Evolutionary conservation across 2,797 vertebrate genomes (phyloP).

Genomic region (Sparus aurata): DNA sequence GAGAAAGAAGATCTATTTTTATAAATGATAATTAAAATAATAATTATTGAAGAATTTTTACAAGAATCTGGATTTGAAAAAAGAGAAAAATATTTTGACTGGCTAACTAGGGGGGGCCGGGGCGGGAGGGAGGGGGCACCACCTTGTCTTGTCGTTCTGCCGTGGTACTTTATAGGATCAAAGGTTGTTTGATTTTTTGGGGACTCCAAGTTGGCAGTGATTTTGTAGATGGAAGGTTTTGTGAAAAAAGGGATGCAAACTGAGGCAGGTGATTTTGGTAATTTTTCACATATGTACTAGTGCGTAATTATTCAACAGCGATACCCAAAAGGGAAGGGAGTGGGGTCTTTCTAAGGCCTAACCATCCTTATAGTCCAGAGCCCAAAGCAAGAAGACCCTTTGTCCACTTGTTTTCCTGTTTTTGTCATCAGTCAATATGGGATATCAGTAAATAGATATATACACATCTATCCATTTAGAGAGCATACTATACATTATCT

Average conservation of each 20-base stretch:
- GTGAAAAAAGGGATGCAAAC: constrained; percentile 87
- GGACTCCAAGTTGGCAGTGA: constrained; percentile 95
- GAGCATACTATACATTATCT: constrained; percentile 86
- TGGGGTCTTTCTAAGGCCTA: constrained; percentile 95
- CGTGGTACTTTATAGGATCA: constrained; percentile 99
- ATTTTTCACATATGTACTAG: constrained; percentile 96
- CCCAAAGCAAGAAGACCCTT: constrained; percentile 99
- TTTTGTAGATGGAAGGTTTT: constrained; percentile 99
- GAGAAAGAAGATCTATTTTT: constrained; percentile 99
- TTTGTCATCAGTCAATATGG: constrained; percentile 96
- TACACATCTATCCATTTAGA: constrained; percentile 88
- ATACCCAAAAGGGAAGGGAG: constrained; percentile 97
- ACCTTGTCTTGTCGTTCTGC: constrained; percentile 99
- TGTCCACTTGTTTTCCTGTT: constrained; percentile 95
- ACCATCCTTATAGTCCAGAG: constrained; percentile 99
- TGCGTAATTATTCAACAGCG: constrained; percentile 95
- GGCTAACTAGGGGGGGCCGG: constrained; percentile 95
- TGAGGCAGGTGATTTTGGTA: constrained; percentile 99
- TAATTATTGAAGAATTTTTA: constrained; percentile 99
- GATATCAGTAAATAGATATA: constrained; percentile 96
- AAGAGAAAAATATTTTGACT: constrained; percentile 99
- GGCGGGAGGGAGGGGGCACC: constrained; percentile 91
- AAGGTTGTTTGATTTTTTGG: constrained; percentile 96
- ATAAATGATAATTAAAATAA: constrained; percentile 97
- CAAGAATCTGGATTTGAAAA: constrained; percentile 99